Evolutionary conservation across 1,140 invertebrate genomes (phyloP), one percentile per base, ranked within the genome.

Genomic region (Achroia grisella): DNA sequence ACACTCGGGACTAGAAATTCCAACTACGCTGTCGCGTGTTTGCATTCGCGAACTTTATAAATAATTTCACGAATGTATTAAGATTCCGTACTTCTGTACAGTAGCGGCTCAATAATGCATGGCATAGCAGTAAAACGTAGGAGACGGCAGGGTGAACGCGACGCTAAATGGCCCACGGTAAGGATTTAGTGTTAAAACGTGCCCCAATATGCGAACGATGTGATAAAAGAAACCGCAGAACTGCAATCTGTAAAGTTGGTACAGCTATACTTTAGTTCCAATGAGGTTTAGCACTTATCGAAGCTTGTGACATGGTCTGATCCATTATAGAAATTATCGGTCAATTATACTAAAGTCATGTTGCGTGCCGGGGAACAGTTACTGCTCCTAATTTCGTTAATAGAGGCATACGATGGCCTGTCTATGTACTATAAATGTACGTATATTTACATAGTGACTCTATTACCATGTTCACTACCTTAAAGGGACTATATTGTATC

Each of bases 161-260:
- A 62, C 69, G 62, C 67, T 74, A 76, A 79, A 79, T 79, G 71
- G 71, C 60, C 61, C 58, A 65, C 56, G 50, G 59, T 59, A 62
- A 69, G 58, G 71, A 73, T 77, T 73, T 77, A 77, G 47, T 67
- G 57, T 57, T 44, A 62, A 56, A 57, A 75, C 71, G 72, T 79
- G 75, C 58, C 58, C 52, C 66, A 69, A 70, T 79, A 75, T 67
- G 51, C 44, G 54, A 69, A 76, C 61, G 57, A 73, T 71, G 69
- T 74, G 66, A 73, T 74, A 76, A 75, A 71, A 68, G 59, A 39
- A 52, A 56, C 48, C 52, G 48, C 53, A 35, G 44, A 44, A 47
- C 40, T 40, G 47, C 48, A 48, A 52, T 50, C 40, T 58, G 37
- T 61, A 48, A 50, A 45, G 39, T 31, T 42, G 32, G 35, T 43